Evolutionary conservation across 2,797 vertebrate genomes (phyloP).

Genomic region (Halcyon leucocephala): DNA sequence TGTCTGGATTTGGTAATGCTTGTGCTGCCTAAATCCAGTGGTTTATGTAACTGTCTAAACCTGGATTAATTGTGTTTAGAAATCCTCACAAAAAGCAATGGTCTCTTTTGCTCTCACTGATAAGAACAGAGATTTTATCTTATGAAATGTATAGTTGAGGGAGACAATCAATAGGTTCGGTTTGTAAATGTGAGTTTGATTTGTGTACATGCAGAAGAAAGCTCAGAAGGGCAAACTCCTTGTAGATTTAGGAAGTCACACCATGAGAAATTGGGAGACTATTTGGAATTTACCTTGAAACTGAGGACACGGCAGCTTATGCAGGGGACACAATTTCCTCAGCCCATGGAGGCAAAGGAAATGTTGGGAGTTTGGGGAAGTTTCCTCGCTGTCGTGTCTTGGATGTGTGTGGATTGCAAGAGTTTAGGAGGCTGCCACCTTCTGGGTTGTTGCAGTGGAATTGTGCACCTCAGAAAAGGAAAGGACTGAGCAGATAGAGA

Average conservation of each 20-base stretch:
- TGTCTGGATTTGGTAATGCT: slow-evolving; percentile 25
- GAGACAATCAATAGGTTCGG: not conserved
- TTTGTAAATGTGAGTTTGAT: not conserved
- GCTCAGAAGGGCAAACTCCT: not conserved
- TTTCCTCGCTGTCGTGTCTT: not conserved
- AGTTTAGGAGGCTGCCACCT: not conserved
- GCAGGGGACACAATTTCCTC: not conserved
- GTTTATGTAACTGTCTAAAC: slow-evolving; percentile 43
- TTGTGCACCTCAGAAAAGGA: not conserved
- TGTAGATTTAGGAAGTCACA: not conserved
- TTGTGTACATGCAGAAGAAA: not conserved
- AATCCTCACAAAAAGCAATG: not conserved
- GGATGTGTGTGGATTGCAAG: not conserved
- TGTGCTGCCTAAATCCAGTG: not conserved
- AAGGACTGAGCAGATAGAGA: not conserved
- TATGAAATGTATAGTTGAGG: not conserved
- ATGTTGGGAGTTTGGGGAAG: not conserved
- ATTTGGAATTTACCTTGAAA: not conserved
- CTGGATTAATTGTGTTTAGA: slow-evolving; percentile 34
- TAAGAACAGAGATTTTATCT: not conserved
- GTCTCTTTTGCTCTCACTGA: not conserved
- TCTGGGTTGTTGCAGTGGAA: not conserved
- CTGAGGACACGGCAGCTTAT: not conserved
- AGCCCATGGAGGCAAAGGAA: not conserved
- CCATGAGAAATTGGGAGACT: not conserved